Evolutionary conservation across 2,797 vertebrate species (phyloP).

Genomic region (Gouania willdenowi): DNA sequence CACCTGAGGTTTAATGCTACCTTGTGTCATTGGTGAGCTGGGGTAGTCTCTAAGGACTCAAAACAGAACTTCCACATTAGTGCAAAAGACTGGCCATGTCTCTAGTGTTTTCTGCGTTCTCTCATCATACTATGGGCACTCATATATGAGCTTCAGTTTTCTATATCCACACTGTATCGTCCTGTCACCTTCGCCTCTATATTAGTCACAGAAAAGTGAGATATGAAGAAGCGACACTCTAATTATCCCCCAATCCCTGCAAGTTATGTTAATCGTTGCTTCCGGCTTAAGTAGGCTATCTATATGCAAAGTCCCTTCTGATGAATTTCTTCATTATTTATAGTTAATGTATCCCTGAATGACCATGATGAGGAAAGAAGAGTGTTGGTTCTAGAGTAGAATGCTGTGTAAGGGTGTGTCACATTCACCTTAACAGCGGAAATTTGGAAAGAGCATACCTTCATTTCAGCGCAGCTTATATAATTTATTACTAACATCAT

Average conservation of each 20-base stretch:
- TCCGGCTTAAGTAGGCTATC: constrained; percentile 81
- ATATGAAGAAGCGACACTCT: constrained; percentile 55
- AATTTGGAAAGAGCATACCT: no score
- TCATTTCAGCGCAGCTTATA: no score
- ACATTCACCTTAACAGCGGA: no score
- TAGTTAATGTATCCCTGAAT: constrained; percentile 79
- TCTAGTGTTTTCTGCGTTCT: no score
- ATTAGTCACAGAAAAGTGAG: constrained; percentile 53
- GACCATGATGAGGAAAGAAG: constrained; percentile 45
- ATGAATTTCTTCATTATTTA: constrained; percentile 84
- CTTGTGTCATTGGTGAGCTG: no score
- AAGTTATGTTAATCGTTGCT: constrained; percentile 75
- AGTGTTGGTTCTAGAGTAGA: constrained; percentile 47
- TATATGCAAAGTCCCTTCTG: constrained; percentile 82
- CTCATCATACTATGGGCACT: no score
- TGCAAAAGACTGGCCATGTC: no score
- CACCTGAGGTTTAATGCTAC: no score
- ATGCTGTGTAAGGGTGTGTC: constrained; percentile 11
- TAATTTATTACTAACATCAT: no score
- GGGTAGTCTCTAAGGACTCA: no score
- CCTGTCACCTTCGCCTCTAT: constrained; percentile 47
- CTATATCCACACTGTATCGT: constrained; percentile 22
- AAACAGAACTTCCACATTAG: no score
- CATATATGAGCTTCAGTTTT: no score
- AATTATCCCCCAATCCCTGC: constrained; percentile 70